Evolutionary conservation across 2,888 invertebrate species (phyloP).

Genomic region (Chorisops tibialis): DNA sequence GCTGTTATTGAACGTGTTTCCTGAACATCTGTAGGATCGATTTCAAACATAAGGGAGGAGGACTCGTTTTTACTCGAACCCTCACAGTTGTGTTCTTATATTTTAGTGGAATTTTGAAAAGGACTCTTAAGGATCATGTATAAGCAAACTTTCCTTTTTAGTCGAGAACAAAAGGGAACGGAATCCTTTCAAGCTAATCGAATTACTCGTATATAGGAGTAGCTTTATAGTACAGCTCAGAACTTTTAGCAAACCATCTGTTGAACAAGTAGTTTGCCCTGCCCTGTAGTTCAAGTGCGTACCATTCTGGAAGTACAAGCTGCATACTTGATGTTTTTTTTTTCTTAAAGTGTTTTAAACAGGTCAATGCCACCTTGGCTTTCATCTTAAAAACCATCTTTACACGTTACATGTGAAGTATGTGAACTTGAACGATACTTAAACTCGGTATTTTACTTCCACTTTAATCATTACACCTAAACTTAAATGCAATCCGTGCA

Average conservation of each 20-base stretch:
- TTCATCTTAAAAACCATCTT: neutral
- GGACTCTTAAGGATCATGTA: no score
- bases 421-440: conserved; percentile 20
- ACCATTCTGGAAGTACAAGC: no score
- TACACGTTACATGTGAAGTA: neutral
- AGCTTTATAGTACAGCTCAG: no score
- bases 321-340: no score
- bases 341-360: neutral
- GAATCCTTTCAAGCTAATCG: no score
- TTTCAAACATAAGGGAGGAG: neutral
- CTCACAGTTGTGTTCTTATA: no score
- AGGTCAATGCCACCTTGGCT: conserved; percentile 16
- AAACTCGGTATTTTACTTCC: conserved; percentile 9
- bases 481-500: neutral
- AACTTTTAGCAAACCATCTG: neutral
- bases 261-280: neutral
- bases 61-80: neutral
- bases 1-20: neutral
- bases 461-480: conserved; percentile 1
- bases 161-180: no score
- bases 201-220: no score
- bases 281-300: no score
- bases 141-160: no score
- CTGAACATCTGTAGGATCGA: conserved; percentile 6
- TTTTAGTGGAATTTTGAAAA: no score